Evolutionary conservation across 2,113 vertebrate species (phyloP).

Genomic region (Acinonyx jubatus): DNA sequence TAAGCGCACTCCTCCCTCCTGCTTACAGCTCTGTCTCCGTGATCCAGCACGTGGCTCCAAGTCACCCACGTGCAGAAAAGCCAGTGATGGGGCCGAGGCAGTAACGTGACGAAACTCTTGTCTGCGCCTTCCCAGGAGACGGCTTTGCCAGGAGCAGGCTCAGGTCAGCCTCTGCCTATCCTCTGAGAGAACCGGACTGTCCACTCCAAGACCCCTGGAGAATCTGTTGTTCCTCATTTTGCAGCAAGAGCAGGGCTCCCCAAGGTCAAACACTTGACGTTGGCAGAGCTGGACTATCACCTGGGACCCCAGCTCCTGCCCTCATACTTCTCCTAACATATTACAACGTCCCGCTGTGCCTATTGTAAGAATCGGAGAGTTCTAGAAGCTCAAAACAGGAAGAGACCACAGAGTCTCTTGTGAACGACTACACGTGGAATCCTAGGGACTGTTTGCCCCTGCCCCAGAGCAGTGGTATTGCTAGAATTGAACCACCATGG

Average conservation of each 20-base stretch:
- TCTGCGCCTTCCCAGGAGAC: background rate
- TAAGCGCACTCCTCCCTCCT: background rate
- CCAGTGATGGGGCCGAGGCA: background rate
- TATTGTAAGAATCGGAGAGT: background rate
- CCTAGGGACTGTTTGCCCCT: background rate
- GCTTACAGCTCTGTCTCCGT: background rate
- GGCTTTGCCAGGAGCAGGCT: background rate
- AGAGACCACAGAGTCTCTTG: background rate
- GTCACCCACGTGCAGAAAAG: background rate
- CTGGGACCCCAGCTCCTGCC: background rate
- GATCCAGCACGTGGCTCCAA: rapidly evolving
- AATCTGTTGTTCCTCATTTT: background rate
- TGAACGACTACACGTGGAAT: background rate
- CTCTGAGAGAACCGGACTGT: background rate
- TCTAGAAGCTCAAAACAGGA: background rate
- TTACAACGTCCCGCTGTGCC: background rate
- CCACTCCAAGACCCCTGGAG: background rate
- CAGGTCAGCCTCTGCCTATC: rapidly evolving
- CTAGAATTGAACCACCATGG: background rate
- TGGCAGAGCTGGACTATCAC: background rate
- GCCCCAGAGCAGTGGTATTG: background rate
- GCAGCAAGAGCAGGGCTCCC: background rate
- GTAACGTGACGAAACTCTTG: background rate
- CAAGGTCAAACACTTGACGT: background rate
- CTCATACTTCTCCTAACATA: background rate